These are phyloP conservation scores for Cirrhinus mrigala DNA, from an alignment of 2,797 vertebrate genomes.

Conservation along the genomic window DNA sequence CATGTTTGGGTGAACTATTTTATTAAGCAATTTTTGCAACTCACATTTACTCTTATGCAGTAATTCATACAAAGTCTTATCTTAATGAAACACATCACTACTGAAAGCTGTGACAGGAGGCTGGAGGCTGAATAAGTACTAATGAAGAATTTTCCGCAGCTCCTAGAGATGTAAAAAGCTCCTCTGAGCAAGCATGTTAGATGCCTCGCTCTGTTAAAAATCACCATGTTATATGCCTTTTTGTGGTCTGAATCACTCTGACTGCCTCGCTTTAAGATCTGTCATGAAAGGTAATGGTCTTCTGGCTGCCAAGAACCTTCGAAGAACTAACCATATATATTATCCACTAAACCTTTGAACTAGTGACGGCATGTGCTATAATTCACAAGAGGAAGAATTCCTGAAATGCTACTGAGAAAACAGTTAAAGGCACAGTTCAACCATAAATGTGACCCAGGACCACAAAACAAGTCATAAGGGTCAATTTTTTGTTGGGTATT, in stretches of 20 bases:
- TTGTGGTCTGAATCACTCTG: background rate
- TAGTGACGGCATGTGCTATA: background rate
- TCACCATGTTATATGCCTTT: background rate
- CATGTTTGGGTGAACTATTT: background rate
- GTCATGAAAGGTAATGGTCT: background rate
- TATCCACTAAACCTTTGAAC: background rate
- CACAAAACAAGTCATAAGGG: too few species aligned
- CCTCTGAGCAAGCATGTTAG: background rate
- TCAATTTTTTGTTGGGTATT: too few species aligned
- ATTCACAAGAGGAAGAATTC: conserved; percentile 8
- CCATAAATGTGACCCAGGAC: background rate
- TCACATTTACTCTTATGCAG: background rate
- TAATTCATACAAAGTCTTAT: background rate
- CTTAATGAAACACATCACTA: background rate
- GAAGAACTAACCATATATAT: conserved; percentile 22
- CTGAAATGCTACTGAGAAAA: conserved; percentile 19
- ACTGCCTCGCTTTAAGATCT: conserved; percentile 4
- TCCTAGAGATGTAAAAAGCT: background rate
- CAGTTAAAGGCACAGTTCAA: background rate
- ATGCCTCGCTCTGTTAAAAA: background rate
- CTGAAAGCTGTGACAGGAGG: background rate
- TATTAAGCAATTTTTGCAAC: background rate
- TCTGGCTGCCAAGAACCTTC: conserved; percentile 29
- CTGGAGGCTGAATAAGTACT: background rate
- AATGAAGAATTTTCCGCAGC: background rate